These are phyloP conservation scores for Troides helena DNA, from an alignment of 2,888 invertebrate genomes.

Conservation along the genomic window DNA sequence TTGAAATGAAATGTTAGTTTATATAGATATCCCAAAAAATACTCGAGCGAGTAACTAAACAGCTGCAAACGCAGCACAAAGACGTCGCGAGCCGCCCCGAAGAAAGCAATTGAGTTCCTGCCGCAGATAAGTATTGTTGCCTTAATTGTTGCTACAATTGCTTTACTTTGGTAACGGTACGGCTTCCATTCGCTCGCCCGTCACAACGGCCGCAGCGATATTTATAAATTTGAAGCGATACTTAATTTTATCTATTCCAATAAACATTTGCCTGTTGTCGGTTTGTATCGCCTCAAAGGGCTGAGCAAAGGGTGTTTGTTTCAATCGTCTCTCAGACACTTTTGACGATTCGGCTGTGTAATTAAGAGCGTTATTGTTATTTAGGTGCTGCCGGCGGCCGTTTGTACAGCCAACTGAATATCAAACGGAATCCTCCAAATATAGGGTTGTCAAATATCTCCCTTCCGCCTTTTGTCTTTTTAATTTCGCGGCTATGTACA, in stretches of 20 bases:
- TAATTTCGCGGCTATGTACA: no score
- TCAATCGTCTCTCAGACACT: constrained; percentile 13
- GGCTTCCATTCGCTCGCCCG: constrained; percentile 39
- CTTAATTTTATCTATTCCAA: constrained; percentile 32
- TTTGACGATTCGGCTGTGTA: constrained; percentile 16
- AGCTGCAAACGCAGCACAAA: constrained; percentile 46
- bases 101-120: constrained; percentile 60
- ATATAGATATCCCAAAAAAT: no score
- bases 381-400: constrained; percentile 2
- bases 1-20: no score
- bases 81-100: constrained; percentile 42
- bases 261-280: constrained; percentile 23
- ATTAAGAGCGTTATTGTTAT: constrained; percentile 27
- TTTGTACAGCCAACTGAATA: constrained; percentile 19
- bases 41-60: constrained; percentile 27
- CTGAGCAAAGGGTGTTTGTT: constrained; percentile 11
- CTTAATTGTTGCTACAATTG: constrained; percentile 60
- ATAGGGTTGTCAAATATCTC: no score
- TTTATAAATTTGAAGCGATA: constrained; percentile 24
- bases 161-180: constrained; percentile 43
- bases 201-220: constrained; percentile 37
- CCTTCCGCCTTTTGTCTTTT: no score
- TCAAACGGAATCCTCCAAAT: constrained; percentile 11
- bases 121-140: constrained; percentile 50
- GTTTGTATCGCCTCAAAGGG: constrained; percentile 19